These are phyloP conservation scores for Bufo gargarizans DNA, from an alignment of 2,113 vertebrate genomes.

Conservation along the genomic window DNA sequence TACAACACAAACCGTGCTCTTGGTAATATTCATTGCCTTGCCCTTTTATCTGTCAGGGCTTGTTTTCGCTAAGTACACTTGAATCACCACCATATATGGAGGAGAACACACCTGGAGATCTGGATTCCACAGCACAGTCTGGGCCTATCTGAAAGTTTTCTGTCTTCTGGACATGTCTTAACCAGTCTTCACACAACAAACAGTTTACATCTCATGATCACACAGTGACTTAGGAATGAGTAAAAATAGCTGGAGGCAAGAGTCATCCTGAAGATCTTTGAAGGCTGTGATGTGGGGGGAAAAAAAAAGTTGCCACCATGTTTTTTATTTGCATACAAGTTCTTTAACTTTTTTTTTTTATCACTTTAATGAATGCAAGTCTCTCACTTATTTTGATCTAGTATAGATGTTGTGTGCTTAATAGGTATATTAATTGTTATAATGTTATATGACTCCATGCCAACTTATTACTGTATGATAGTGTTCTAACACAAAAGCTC, in stretches of 20 bases:
- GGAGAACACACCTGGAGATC: conserved; percentile 65
- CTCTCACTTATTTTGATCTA: background rate
- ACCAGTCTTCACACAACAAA: conserved; percentile 60
- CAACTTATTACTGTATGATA: background rate
- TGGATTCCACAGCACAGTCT: conserved; percentile 70
- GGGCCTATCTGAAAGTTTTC: conserved; percentile 64
- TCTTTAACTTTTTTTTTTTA: background rate
- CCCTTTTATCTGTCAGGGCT: conserved; percentile 68
- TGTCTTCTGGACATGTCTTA: conserved; percentile 66
- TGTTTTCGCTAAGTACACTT: conserved; percentile 58
- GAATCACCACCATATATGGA: conserved; percentile 47
- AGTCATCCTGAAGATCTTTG: conserved; percentile 5
- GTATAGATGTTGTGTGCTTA: background rate
- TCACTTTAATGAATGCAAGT: too few relatives aligned
- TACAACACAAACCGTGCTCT: conserved; percentile 19
- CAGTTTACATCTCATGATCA: conserved; percentile 35
- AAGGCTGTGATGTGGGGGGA: background rate
- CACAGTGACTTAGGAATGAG: conserved; percentile 28
- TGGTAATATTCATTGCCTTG: conserved; percentile 57
- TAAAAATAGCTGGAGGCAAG: conserved; percentile 50
- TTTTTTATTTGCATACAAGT: background rate
- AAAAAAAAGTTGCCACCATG: conserved; percentile 5
- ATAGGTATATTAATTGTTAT: background rate
- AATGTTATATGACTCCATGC: background rate
- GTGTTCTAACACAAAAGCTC: background rate